Conservation (phyloP, 2,888 invertebrate species). For the Homarus gammarus region DNA sequence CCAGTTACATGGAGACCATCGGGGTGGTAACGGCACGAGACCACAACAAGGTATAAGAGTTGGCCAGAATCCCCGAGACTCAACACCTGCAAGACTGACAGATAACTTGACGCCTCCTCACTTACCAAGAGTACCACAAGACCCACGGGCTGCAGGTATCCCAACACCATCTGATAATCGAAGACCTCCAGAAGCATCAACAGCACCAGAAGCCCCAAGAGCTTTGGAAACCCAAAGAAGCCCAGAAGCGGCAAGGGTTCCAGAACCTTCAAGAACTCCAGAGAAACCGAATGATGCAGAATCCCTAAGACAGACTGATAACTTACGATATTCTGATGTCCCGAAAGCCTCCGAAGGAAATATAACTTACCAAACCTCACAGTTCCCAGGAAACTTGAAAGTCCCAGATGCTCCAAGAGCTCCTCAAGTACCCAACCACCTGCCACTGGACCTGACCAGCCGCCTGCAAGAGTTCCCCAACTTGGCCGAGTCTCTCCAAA, state of each 20-base stretch:
- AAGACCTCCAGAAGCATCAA: not conserved
- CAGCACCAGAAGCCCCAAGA: not conserved
- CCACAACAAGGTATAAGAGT: no score
- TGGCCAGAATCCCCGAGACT: no score
- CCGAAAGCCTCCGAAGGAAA: not conserved
- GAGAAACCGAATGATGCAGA: not conserved
- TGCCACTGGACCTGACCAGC: slow-evolving; percentile 51
- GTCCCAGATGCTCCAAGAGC: slow-evolving; percentile 40
- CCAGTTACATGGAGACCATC: no score
- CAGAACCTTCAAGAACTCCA: not conserved
- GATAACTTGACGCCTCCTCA: not conserved
- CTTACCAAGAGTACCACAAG: not conserved
- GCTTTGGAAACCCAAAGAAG: not conserved
- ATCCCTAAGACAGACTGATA: no score
- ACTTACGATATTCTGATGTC: not conserved
- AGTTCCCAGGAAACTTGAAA: not conserved
- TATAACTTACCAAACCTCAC: not conserved
- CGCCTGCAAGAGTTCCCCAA: slow-evolving; percentile 64
- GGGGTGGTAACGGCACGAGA: no score
- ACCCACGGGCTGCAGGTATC: not conserved
- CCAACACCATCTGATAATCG: not conserved
- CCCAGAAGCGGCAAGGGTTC: not conserved
- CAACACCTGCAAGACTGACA: not conserved
- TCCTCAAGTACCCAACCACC: slow-evolving; percentile 46
- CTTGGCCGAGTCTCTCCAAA: slow-evolving; percentile 19